Evolutionary conservation across 2,888 invertebrate genomes (phyloP).

Genomic region (Caradrina kadenii): DNA sequence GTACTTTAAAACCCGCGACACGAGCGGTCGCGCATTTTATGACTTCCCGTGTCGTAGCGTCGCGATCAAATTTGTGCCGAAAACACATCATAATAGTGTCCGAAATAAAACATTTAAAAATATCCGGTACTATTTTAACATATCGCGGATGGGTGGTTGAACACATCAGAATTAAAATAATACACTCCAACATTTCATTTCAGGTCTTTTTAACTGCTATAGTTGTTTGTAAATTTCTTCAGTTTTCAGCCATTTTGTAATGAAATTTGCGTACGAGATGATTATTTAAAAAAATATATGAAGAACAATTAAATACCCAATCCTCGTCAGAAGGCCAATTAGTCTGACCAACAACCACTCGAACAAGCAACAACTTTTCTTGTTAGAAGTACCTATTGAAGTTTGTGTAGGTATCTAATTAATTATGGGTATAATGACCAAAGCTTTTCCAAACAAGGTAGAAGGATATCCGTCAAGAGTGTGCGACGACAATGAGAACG

Average conservation of each 20-base stretch:
- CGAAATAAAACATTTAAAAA: slow-evolving; percentile 80
- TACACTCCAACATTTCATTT: slow-evolving; percentile 30
- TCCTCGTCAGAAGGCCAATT: not conserved
- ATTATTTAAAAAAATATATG: not conserved
- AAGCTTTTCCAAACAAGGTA: slow-evolving; percentile 45
- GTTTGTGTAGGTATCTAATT: not conserved
- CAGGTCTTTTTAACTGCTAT: slow-evolving; percentile 22
- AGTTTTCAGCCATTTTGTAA: not conserved
- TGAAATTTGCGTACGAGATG: not conserved
- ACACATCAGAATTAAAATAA: slow-evolving; percentile 50
- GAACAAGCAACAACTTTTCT: slow-evolving; percentile 1
- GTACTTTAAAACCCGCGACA: slow-evolving; percentile 68
- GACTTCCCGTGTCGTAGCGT: slow-evolving; percentile 84
- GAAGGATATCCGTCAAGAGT: slow-evolving; percentile 54
- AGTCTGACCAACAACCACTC: not conserved
- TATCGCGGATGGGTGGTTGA: slow-evolving; percentile 53
- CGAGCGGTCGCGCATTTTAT: slow-evolving; percentile 78
- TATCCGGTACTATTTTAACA: slow-evolving; percentile 64
- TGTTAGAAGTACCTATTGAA: not conserved
- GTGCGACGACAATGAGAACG: slow-evolving; percentile 30
- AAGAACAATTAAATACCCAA: not conserved
- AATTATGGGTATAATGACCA: not conserved
- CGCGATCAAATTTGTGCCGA: slow-evolving; percentile 76
- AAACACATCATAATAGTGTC: slow-evolving; percentile 81
- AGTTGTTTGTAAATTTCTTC: slow-evolving; percentile 7